Evolutionary conservation across 1,140 invertebrate genomes (phyloP), one percentile per base, ranked within the genome.

Genomic region (Eufriesea mexicana): DNA sequence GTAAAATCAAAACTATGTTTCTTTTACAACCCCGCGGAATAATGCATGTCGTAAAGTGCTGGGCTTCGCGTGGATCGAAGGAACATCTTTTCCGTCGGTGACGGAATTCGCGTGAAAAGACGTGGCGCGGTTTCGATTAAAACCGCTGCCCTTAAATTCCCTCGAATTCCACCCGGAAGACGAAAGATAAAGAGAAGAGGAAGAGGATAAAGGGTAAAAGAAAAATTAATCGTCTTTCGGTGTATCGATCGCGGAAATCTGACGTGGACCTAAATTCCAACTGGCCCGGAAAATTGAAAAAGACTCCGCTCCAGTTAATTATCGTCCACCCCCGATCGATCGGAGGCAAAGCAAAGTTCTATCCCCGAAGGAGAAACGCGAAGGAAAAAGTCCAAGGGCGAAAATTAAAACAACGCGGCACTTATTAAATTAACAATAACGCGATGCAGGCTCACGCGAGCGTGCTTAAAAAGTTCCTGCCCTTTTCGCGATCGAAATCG

Each of bases 371-470:
- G 14, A 16, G 49, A 35, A 72, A 49, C 28, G 35, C 9, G 35
- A 35, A 35, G 35, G 35, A 16, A 9, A 80, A 23, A 74, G 57
- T 49, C 74, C 74, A 76, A 64, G 74, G 59, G n/a, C n/a, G 71
- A 66, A 35, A 54, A 28, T 66, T 54, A 10, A 55, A 49, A 20
- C 6, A 62, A 73, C 57, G 45, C 12, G 12, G 16, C n/a, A 28
- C 1, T 77, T 72, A 79, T 79, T 66, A 76, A 86, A 87, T 87
- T 84, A 77, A 87, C 47, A 61, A 83, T 66, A 76, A 55, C 64
- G 28, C 76, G 77, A 77, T 80, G 55, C 35, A 0, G 18, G 51
- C 20, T 45, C 86, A 84, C 85, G 86, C 86, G 83, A 87, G 78
- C 67, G 45, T n/a, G 51, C 67, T 84, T 80, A 72, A 86, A 86